phyloP scores from a whole-genome alignment of 2,113 vertebrate species.

The Candoia aspera region DNA sequence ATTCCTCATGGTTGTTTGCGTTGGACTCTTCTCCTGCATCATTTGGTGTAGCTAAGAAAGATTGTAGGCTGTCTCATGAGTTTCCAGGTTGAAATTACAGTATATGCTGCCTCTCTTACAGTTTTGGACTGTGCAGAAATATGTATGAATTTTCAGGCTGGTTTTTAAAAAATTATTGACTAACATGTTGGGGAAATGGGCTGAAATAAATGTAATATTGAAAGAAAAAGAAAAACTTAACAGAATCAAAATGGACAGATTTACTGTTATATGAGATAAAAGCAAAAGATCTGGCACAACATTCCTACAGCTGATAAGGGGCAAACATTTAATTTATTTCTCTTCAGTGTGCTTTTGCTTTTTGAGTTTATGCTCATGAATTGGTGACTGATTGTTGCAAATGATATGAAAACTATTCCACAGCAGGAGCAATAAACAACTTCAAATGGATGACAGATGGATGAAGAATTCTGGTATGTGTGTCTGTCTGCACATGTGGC shows the following conservation, averaged over 20 bases:
- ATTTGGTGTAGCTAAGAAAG: not conserved
- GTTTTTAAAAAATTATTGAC: not conserved
- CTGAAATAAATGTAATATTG: not conserved
- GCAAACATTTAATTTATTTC: constrained; percentile 28
- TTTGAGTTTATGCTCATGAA: constrained; percentile 32
- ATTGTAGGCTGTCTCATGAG: not conserved
- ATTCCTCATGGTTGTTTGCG: not conserved
- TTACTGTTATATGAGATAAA: not conserved
- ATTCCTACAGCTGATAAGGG: constrained; percentile 46
- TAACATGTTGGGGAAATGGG: not conserved
- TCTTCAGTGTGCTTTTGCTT: constrained; percentile 24
- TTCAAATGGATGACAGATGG: constrained; percentile 58
- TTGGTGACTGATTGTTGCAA: constrained; percentile 42
- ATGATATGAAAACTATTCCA: constrained; percentile 56
- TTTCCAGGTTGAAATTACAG: not conserved
- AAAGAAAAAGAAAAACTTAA: not conserved
- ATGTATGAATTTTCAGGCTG: not conserved
- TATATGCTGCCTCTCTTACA: not conserved
- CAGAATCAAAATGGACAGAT: not conserved
- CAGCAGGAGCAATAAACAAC: constrained; percentile 44
- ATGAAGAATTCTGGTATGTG: constrained; percentile 36
- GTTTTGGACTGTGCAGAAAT: not conserved
- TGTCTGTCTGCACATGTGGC: not conserved
- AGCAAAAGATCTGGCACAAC: constrained; percentile 1
- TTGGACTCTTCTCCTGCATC: not conserved